Percentiles rank a stretch among this genome's conserved stretches.
Conservation (phyloP, 2,797 vertebrate genomes). For the Etheostoma perlongum region DNA sequence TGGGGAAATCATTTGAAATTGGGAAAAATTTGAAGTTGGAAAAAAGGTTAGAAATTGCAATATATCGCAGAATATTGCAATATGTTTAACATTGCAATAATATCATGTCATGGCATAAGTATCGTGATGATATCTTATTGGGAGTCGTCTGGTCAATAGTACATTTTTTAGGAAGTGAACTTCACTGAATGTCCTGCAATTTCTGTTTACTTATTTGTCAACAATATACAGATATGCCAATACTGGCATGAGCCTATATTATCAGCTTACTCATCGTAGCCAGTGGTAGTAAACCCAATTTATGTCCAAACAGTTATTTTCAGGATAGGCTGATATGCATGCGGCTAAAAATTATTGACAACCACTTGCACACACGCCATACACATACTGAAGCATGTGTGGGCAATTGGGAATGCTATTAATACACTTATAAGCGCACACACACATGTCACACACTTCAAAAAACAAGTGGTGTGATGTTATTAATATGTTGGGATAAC, state of each 20-base stretch:
- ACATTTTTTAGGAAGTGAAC: neutral
- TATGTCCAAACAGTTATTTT: slow-evolving; percentile 13
- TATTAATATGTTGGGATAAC: slow-evolving; percentile 68
- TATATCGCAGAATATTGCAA: too few relatives aligned
- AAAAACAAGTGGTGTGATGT: slow-evolving; percentile 64
- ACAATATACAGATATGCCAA: neutral
- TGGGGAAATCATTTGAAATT: too few relatives aligned
- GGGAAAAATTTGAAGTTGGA: too few relatives aligned
- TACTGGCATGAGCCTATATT: neutral
- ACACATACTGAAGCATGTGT: slow-evolving; percentile 48
- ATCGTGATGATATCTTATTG: too few relatives aligned
- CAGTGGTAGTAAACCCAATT: neutral
- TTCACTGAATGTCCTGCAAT: neutral
- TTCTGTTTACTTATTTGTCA: neutral
- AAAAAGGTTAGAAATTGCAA: too few relatives aligned
- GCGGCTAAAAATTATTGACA: slow-evolving; percentile 48
- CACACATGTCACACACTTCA: slow-evolving; percentile 49
- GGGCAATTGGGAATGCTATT: slow-evolving; percentile 61
- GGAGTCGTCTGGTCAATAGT: too few relatives aligned
- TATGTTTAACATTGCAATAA: too few relatives aligned
- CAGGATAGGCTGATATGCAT: neutral
- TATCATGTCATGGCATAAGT: too few relatives aligned
- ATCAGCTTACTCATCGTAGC: neutral
- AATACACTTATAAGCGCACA: slow-evolving; percentile 59
- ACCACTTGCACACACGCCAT: slow-evolving; percentile 4